A percentile compares a stretch with the other conserved stretches of the same genome.
phyloP scores from a whole-genome alignment of 1,140 invertebrate genomes.

The Drosophila pallidifrons region DNA sequence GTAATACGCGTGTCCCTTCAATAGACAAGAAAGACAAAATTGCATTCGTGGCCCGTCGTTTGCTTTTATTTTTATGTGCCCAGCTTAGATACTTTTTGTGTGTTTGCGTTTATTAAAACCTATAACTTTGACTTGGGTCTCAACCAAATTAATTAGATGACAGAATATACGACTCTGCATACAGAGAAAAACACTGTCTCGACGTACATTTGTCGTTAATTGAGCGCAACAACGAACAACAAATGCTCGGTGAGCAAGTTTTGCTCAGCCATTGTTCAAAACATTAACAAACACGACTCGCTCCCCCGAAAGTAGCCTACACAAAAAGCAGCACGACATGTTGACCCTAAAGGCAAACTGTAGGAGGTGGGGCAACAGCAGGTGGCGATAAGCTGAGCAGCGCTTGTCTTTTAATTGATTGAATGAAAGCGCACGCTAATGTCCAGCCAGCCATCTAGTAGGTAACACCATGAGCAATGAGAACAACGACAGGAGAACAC shows the following conservation, averaged over 20 bases:
- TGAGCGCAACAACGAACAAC: constrained; percentile 5
- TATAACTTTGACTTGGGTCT: constrained; percentile 32
- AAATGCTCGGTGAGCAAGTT: constrained; percentile 17
- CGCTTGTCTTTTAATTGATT: constrained; percentile 68
- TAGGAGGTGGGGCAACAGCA: background rate
- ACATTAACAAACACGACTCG: constrained; percentile 34
- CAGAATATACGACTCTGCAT: constrained; percentile 10
- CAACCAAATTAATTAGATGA: constrained; percentile 48
- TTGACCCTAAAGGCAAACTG: background rate
- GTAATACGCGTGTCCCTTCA: constrained; percentile 74
- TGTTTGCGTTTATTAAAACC: constrained; percentile 69
- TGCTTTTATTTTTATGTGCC: constrained; percentile 64
- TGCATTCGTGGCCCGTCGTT: constrained; percentile 64
- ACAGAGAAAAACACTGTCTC: background rate
- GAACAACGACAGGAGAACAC: background rate
- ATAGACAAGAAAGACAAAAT: constrained; percentile 66
- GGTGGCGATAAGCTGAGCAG: constrained; percentile 25
- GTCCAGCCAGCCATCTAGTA: constrained; percentile 40
- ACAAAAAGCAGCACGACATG: background rate
- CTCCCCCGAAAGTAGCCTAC: constrained; percentile 23
- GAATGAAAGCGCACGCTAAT: constrained; percentile 66
- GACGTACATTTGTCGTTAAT: constrained; percentile 33
- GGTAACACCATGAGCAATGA: constrained; percentile 12
- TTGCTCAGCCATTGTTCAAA: constrained; percentile 23
- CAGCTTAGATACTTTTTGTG: constrained; percentile 37